phyloP scores from a whole-genome alignment of 2,888 invertebrate genomes.

The Pogonocherus hispidulus region DNA sequence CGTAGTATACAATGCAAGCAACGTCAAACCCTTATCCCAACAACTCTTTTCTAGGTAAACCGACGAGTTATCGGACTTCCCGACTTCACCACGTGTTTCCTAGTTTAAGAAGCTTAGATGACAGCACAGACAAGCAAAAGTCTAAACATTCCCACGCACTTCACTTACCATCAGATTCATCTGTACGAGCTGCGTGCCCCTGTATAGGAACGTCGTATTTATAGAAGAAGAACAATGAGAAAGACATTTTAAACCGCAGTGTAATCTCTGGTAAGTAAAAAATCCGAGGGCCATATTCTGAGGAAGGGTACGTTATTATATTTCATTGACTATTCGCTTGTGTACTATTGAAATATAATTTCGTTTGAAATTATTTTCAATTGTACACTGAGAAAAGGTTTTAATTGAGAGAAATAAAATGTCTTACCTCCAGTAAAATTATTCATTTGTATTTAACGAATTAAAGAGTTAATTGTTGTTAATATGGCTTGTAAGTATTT shows the following conservation, averaged over 20 bases:
- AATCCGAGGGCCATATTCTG: not conserved
- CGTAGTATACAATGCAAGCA: no score
- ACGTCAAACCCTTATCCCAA: not conserved
- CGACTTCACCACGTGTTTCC: conserved; percentile 53
- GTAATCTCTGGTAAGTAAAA: conserved; percentile 26
- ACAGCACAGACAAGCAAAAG: conserved; percentile 52
- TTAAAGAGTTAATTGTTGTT: no score
- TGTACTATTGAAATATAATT: no score
- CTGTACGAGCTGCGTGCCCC: conserved; percentile 28
- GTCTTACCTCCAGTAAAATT: no score
- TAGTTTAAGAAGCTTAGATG: conserved; percentile 52
- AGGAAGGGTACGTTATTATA: no score
- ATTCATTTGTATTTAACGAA: no score
- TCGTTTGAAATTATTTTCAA: no score
- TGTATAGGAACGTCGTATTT: conserved; percentile 17
- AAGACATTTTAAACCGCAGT: conserved; percentile 10
- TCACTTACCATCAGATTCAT: conserved; percentile 38
- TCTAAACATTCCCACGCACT: conserved; percentile 58
- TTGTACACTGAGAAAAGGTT: no score
- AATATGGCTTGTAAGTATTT: no score
- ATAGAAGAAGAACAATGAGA: conserved; percentile 11
- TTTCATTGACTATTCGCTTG: no score
- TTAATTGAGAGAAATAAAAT: no score
- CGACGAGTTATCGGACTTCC: conserved; percentile 42
- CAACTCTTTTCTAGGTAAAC: conserved; percentile 27